Base-by-base conservation (phyloP, 2,113 vertebrate genomes). In the Acanthisitta chloris region DNA sequence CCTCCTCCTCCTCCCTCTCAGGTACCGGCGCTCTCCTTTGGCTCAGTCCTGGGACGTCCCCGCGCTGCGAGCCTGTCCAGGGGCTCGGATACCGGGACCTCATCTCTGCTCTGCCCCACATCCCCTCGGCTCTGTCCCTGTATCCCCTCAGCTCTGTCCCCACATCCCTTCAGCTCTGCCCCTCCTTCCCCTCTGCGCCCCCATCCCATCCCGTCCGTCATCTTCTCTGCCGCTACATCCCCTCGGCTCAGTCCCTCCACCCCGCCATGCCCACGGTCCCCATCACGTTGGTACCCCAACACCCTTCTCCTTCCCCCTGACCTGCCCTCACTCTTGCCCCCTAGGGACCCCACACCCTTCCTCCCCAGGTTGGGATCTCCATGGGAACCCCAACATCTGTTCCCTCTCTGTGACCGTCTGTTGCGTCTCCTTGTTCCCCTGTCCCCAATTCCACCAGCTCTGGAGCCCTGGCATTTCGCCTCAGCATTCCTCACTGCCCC, bases 391-490 rank as follows among this genome's bases (percentile, higher is more conserved):
- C 69, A 9, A 6, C 28, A 20, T 21, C 54, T 4, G n/a, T 43
- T 18, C 7, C n/a, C 19, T 8, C 48, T 0, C 48, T 6, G 3
- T 29, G 66, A 9, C 31, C 29, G 2, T 16, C 34, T 20, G 0
- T 14, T 1, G 4, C 38, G 33, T 23, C 24, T 45, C 31, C 34
- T 12, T 28, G 71, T 8, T 4, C 33, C 45, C 8, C 12, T 21
- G 0, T 9, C 10, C 6, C 2, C 3, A n/a, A 1, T 54, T 42
- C 12, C 58, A 1, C 12, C 23, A 0, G 17, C 23, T 14, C 43
- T 21, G 54, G 12, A 2, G 4, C 26, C 52, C 17, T 13, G 86
- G 8, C 8, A 0, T 28, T 28, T 62, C 4, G 55, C 10, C 46
- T 21, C 59, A 5, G n/a, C 72, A 11, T 11, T 31, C 8, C 9